Conservation (phyloP, 2,113 vertebrate genomes). For the Apteryx owenii region DNA sequence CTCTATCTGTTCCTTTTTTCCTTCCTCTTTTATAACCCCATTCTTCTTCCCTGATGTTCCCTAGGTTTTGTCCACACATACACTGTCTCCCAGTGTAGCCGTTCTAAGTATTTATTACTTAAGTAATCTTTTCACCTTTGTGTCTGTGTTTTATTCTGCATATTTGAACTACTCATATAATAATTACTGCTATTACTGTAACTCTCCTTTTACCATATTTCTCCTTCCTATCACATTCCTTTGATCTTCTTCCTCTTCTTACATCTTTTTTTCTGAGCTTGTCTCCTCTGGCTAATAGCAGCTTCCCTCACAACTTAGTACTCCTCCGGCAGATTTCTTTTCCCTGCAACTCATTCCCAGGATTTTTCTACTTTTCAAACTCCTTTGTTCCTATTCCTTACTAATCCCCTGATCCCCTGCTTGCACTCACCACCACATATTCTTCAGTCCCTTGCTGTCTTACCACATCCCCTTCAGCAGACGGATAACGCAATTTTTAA, state of each 20-base stretch:
- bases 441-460: conserved; percentile 20
- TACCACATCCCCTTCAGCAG: conserved; percentile 11
- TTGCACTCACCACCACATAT: not conserved
- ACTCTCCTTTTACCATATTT: not conserved
- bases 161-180: not conserved
- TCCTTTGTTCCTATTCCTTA: conserved; percentile 8
- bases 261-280: not conserved
- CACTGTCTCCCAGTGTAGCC: not conserved
- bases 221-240: not conserved
- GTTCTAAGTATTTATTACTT: not conserved
- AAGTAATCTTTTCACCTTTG: not conserved
- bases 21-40: not conserved
- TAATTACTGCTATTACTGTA: not conserved
- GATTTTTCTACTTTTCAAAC: conserved; percentile 26
- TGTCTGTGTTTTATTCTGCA: not conserved
- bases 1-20: not conserved
- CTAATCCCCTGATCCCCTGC: conserved; percentile 1
- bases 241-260: not conserved
- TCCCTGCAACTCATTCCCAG: not conserved
- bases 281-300: not conserved
- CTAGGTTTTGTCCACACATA: not conserved
- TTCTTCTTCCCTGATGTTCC: not conserved
- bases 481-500: conserved; percentile 17
- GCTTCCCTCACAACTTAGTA: not conserved
- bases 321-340: not conserved